Base-by-base conservation (phyloP, 2,888 invertebrate species). In the Lepetodrilus schrolli region DNA sequence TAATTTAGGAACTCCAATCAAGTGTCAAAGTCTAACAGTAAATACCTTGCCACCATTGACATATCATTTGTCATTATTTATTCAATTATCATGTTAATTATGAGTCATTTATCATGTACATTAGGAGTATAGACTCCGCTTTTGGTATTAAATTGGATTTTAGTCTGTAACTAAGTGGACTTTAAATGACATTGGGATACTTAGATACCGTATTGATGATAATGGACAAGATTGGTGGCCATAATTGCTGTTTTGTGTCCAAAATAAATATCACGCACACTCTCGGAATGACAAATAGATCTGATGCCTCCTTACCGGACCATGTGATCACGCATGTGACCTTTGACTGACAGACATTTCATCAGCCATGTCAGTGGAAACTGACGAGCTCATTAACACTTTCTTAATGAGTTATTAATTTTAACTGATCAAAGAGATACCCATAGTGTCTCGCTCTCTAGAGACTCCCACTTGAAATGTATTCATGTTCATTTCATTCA, bases 381-480 rank as follows among this genome's bases (percentile, higher is more conserved):
- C 30, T 8, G 58, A 58, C 13, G 58, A 58, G 26, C 58, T 58
- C 58, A 34, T 58, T 58, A 58, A 30, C 58, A 10, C 58, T 58
- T 58, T 13, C 30, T 23, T 58, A 58, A 58, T 58, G 58, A 30
- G 13, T 58, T 58, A 58, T 58, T 58, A 58, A 58, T 58, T 58
- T 23, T 30, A 58, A 58, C 58, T 30, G 58, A 58, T 58, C 58
- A 58, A 58, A 58, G 58, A 58, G 34, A 58, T 58, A 58, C 30
- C 10, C 30, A 30, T 26, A 58, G 30, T 58, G 58, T 58, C 30
- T 58, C n/a, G 30, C 17, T 58, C 58, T 58, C 58, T n/a, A n/a
- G 58, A 58, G 58, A 58, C 17, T 58, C 34, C 13, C 17, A 30
- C n/a, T 23, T 17, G 58, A 58, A 34, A 58, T 58, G 34, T 58